Evolutionary conservation across 2,797 vertebrate genomes (phyloP).

Genomic region (Pangasius sanitwongsei): DNA sequence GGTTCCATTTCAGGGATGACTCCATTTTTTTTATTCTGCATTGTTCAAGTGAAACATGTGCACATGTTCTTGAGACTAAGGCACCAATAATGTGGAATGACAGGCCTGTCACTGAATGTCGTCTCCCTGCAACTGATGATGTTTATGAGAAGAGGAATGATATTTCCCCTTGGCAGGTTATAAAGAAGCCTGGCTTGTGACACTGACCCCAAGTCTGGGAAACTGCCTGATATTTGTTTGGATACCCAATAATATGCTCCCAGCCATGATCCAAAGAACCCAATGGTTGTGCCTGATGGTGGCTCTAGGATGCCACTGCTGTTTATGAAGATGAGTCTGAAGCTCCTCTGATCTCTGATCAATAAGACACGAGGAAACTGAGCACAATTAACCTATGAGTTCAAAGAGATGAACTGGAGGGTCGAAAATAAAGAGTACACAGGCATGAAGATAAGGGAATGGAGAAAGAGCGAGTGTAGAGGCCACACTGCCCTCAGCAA

Average conservation of each 20-base stretch:
- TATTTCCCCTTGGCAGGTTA: constrained; percentile 39
- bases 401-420: constrained; percentile 48
- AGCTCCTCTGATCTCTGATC: constrained; percentile 41
- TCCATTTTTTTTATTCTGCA: background rate
- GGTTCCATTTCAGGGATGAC: background rate
- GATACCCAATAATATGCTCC: constrained; percentile 24
- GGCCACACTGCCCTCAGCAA: constrained; percentile 28
- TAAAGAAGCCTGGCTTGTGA: constrained; percentile 39
- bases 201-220: constrained; percentile 18
- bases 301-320: constrained; percentile 11
- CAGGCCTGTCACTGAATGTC: constrained; percentile 42
- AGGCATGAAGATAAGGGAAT: constrained; percentile 6
- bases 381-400: constrained; percentile 54
- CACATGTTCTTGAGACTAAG: constrained; percentile 19
- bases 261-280: constrained; percentile 24
- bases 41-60: background rate
- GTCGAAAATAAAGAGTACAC: constrained; percentile 32
- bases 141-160: constrained; percentile 39
- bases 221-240: constrained; percentile 7
- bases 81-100: constrained; percentile 41
- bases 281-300: constrained; percentile 23
- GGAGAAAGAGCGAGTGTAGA: constrained; percentile 14
- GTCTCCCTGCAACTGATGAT: constrained; percentile 30
- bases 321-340: constrained; percentile 37
- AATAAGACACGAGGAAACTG: constrained; percentile 49